Evolutionary conservation across 2,113 vertebrate species (phyloP).

Genomic region (Eidolon helvum): DNA sequence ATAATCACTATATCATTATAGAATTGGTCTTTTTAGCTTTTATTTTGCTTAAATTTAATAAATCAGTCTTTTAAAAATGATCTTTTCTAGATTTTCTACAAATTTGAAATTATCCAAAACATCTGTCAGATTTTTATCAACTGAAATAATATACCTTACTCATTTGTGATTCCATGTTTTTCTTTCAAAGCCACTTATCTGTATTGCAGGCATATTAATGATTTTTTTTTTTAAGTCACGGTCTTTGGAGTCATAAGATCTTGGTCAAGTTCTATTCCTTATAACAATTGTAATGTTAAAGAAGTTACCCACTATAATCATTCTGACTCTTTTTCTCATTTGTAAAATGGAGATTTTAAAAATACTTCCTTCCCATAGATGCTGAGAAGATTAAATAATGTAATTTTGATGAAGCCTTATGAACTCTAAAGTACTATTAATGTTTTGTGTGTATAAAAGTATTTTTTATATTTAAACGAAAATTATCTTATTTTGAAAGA

Average conservation of each 20-base stretch:
- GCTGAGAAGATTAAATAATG: constrained; percentile 21
- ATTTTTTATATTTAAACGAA: not conserved
- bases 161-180: constrained; percentile 61
- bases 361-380: not conserved
- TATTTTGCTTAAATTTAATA: constrained; percentile 2
- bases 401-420: constrained; percentile 19
- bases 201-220: not conserved
- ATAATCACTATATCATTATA: constrained; percentile 16
- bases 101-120: constrained; percentile 23
- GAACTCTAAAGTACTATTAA: not conserved
- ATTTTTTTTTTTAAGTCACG: not conserved
- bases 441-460: not conserved
- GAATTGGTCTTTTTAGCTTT: not conserved
- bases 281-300: not conserved
- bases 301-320: not conserved
- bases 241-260: not conserved
- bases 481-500: constrained; percentile 56
- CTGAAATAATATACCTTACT: not conserved
- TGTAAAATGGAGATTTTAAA: constrained; percentile 44
- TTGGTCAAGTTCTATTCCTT: not conserved
- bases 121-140: not conserved
- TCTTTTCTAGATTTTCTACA: constrained; percentile 41
- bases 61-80: constrained; percentile 64
- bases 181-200: constrained; percentile 44
- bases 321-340: not conserved